Conservation (phyloP, 2,888 invertebrate species). For the Scelioninae gen. 2 region DNA sequence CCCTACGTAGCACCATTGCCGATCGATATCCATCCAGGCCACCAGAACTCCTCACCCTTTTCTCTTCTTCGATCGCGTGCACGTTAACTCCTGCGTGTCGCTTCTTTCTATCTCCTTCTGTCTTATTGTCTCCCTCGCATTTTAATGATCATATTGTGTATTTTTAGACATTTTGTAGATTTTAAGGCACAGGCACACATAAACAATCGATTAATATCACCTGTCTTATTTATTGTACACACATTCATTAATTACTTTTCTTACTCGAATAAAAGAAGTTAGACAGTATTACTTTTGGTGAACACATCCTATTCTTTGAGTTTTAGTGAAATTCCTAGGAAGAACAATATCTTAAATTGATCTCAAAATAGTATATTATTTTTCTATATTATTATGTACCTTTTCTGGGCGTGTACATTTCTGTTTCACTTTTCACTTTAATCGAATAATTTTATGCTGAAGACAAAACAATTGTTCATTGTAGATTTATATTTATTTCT, state of each 20-base stretch:
- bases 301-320: too few relatives aligned
- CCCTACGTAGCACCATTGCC: slow-evolving; percentile 64
- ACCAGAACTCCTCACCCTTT: slow-evolving; percentile 65
- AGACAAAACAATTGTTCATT: too few relatives aligned
- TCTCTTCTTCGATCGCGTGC: slow-evolving; percentile 59
- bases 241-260: slow-evolving; percentile 21
- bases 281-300: too few relatives aligned
- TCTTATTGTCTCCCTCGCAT: background rate
- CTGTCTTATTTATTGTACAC: slow-evolving; percentile 33
- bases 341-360: too few relatives aligned
- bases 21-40: slow-evolving; percentile 75
- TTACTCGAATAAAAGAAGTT: too few relatives aligned
- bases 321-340: too few relatives aligned
- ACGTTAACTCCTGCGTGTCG: slow-evolving; percentile 54
- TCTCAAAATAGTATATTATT: too few relatives aligned
- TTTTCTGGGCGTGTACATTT: too few relatives aligned
- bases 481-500: too few relatives aligned
- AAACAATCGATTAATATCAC: slow-evolving; percentile 38
- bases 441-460: too few relatives aligned
- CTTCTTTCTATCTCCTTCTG: slow-evolving; percentile 11
- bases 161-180: slow-evolving; percentile 41
- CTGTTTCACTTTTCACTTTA: too few relatives aligned
- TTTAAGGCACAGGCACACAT: slow-evolving; percentile 11
- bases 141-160: slow-evolving; percentile 23
- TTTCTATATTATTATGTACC: too few relatives aligned